phyloP scores from a whole-genome alignment of 2,888 invertebrate species.

The Zele albiditarsus region DNA sequence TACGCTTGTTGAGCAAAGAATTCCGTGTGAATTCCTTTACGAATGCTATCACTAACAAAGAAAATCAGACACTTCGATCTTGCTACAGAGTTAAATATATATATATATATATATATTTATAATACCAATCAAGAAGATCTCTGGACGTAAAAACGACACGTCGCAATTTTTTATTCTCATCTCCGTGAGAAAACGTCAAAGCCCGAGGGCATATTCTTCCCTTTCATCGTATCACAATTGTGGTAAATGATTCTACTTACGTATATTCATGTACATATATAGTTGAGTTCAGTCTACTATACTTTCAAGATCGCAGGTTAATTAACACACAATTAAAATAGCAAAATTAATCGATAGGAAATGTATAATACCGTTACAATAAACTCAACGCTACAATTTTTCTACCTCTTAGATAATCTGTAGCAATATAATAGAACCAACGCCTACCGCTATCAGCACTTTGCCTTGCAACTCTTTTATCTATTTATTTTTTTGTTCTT shows the following conservation, averaged over 20 bases:
- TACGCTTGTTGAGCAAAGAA: slow-evolving; percentile 45
- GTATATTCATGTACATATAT: neutral
- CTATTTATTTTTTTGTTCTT: neutral
- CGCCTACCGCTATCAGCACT: neutral
- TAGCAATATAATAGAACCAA: neutral
- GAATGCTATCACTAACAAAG: slow-evolving; percentile 24
- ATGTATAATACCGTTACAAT: neutral
- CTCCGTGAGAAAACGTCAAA: slow-evolving; percentile 8
- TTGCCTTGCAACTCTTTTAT: neutral
- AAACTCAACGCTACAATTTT: neutral
- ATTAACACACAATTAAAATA: neutral
- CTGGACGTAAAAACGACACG: slow-evolving; percentile 5
- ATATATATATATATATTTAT: neutral
- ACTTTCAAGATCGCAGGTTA: neutral
- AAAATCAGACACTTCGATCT: slow-evolving; percentile 31
- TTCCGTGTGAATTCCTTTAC: slow-evolving; percentile 45
- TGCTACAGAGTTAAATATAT: neutral
- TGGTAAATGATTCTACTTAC: neutral
- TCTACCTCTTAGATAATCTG: neutral
- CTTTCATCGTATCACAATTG: neutral
- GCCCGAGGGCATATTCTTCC: neutral
- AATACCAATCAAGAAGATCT: slow-evolving; percentile 11
- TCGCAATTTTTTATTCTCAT: slow-evolving; percentile 10
- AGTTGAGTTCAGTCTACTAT: neutral
- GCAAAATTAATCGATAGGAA: neutral